Evolutionary conservation across 2,113 vertebrate species (phyloP), one percentile per base, ranked within the genome.

Genomic region (Neodon shergylaensis): DNA sequence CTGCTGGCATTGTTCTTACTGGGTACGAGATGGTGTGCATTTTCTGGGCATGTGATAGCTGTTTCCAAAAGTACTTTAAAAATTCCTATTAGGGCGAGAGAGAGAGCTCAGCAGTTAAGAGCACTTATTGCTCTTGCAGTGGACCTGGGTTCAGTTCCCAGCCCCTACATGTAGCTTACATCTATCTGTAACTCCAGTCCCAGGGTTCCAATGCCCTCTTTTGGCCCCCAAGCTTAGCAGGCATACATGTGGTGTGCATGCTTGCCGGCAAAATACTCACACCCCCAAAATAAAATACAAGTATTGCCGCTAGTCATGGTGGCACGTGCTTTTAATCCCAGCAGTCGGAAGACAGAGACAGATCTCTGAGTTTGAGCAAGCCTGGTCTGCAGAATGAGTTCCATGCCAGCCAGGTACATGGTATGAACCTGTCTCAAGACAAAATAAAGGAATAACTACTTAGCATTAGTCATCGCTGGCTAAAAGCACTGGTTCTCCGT

Each of bases 1-100:
- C 88, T 88, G 72, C 85, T 77, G 49, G 47, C 84, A 28, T 36
- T 87, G 26, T 33, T 74, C 28, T 52, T 96, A 19, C 73, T 61
- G 47, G n/a, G 26, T 39, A 63, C 63, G 74, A 90, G 10, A 36
- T 26, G 61, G 26, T 65, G 31, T 74, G 9, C 36, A 68, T 92
- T 92, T 87, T 76, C 77, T 63, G 83, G 49, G 36, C 36, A 47
- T 95, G 84, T 77, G 79, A 31, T 52, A 90, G 22, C 11, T 90
- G 58, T 92, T 95, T 94, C 66, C 26, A 84, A 90, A 95, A 87
- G 61, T 4, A 39, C 88, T 94, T 9, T 44, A 65, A 63, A 65
- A 31, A 84, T 84, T 65, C 11, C 58, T 63, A 63, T 10, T 83
- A 16, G n/a, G 13, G 54, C 7, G 17, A 58, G 54, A 21, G 54